Base-by-base conservation (phyloP, 2,888 invertebrate genomes). In the Cheiracanthium punctorium region DNA sequence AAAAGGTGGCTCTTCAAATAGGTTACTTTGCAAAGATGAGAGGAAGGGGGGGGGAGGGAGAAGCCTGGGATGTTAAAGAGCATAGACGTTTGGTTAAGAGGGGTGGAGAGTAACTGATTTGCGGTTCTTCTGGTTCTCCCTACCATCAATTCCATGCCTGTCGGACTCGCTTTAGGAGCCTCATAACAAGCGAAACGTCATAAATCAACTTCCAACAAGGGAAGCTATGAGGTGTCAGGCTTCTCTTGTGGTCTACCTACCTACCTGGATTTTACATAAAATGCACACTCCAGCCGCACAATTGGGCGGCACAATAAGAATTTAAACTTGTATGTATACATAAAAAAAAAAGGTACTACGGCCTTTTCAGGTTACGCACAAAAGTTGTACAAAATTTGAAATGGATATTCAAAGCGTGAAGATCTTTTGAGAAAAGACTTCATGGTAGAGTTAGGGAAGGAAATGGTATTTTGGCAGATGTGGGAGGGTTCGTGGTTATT, bases 181-280 rank as follows among this genome's bases (percentile, higher is more conserved):
- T 72, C 52, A 29, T 77, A 84, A 84, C 84, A 85, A 85, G 48
- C 73, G 84, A 52, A 70, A 70, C 69, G 70, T 70, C 77, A 85
- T 85, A 85, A 85, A 85, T 85, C 84, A 85, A 85, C 37, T 41
- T 32, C 5, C 73, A 79, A 79, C 79, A 79, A 84, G 73, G 70
- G 69, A 69, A 65, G 72, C 64, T 48, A 58, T 12, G 24, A 72
- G 76, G 82, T 77, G 82, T 82, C 82, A 72, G 30, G 28, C 73
- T 74, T 64, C 77, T 69, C 74, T 79, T 84, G 82, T 84, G 82
- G 76, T 76, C 82, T 52, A 20, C 52, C 58, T 79, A 79, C 74
- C 73, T 79, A 79, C 74, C 73, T 84, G 67, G 58, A 41, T 64
- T 37, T 8, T 32, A 73, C 28, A 69, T 65, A 81, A 67, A 81